Evolutionary conservation across 1,140 invertebrate species (phyloP).

Genomic region (Aphidius ervi): DNA sequence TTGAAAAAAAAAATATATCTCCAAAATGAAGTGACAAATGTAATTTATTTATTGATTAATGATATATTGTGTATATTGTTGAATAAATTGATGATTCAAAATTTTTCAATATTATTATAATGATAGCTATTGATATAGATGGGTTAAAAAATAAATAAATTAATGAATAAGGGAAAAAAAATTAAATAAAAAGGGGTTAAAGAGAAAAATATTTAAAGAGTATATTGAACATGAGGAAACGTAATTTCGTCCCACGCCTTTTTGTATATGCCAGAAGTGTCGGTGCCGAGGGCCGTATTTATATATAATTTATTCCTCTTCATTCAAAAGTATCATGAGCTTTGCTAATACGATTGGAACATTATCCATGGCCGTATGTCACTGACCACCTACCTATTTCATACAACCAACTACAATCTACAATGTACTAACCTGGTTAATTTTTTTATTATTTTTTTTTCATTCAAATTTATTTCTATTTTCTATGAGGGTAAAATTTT

Average conservation of each 20-base stretch:
- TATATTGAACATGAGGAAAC: constrained; percentile 20
- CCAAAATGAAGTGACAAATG: too few species aligned
- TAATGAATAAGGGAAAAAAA: too few species aligned
- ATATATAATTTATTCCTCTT: constrained; percentile 41
- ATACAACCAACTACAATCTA: constrained; percentile 12
- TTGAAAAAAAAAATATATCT: too few species aligned
- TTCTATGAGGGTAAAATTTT: background rate
- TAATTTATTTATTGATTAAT: too few species aligned
- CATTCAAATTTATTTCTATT: too few species aligned
- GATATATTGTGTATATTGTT: too few species aligned
- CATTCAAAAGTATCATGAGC: constrained; percentile 39
- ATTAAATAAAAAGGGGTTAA: background rate
- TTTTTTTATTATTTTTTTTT: constrained; percentile 1
- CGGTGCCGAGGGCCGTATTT: constrained; percentile 20
- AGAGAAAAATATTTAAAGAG: background rate
- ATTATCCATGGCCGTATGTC: constrained; percentile 43
- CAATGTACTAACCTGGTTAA: constrained; percentile 21
- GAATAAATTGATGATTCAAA: too few species aligned
- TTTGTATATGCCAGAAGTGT: constrained; percentile 1
- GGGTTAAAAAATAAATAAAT: background rate
- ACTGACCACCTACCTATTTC: constrained; percentile 44
- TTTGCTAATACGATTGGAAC: constrained; percentile 41
- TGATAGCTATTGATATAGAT: background rate
- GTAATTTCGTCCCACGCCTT: constrained; percentile 36
- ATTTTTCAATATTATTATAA: too few species aligned